Evolutionary conservation across 2,888 invertebrate genomes (phyloP), one percentile per base, ranked within the genome.

Genomic region (Erannis defoliaria): DNA sequence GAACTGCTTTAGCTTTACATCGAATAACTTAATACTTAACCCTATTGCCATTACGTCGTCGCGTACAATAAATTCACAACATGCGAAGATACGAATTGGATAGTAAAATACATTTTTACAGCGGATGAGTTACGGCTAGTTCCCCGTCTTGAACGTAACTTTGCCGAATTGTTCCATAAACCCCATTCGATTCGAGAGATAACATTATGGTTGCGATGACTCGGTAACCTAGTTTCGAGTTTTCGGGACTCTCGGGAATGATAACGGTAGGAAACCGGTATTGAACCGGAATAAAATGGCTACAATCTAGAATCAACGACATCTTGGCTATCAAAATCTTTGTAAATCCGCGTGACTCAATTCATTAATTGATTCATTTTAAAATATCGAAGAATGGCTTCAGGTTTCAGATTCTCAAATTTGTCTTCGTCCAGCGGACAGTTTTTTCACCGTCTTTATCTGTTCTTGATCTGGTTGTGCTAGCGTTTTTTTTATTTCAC

Each of bases 161-260:
- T 58, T 71, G 48, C 62, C 63, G 67, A 72, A 73, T 72, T 62
- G 75, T 68, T 66, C 72, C 72, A 77, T 81, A 81, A 81, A 81
- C 76, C 77, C 71, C 69, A 59, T 76, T 78, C 66, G 66, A 45
- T 56, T 57, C 68, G 63, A 71, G 65, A 68, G 69, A 78, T 75
- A 73, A 73, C 67, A 66, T 61, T 64, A 50, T 70, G 68, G 66
- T 62, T 53, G 51, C 53, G 49, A 70, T 40, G 79, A 66, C 77
- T 76, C 64, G 70, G 72, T 81, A 78, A 81, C 81, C 81, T 67
- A 78, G 75, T 80, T 81, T 67, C 62, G 40, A 62, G 43, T 60
- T 67, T 70, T 62, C 26, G 55, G 64, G 50, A 55, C 33, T 62
- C 57, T 29, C 10, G 29, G 40, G 35, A 40, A 42, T 29, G 62